Base-by-base conservation (phyloP, 2,888 invertebrate genomes). In the Unio delphinus region DNA sequence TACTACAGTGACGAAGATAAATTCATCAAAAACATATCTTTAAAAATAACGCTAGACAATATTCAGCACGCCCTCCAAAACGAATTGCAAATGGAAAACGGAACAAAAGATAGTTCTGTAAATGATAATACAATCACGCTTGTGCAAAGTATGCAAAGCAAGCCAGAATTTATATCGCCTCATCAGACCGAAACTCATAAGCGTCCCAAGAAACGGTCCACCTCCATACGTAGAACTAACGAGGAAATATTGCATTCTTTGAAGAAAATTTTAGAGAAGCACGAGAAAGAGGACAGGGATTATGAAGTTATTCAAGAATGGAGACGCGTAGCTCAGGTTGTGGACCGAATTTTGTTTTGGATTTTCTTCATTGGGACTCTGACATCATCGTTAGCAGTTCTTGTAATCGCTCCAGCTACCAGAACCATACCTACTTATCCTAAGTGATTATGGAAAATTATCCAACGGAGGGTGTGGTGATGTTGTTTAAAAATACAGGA, bases 281-380 rank as follows among this genome's bases (percentile, higher is more conserved):
- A 92, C 74, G 91, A 92, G 74, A 71, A 78, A 8, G 89, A 89
- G 58, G 89, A 89, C 63, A 74, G 71, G 26, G 88, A 91, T 70
- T 90, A 90, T 75, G 86, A 89, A 65, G 84, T 91, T 58, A 89
- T 91, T 54, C 90, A 91, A 73, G 92, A 92, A 79, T 92, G 92
- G 92, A 83, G 92, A 55, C 89, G 90, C 61, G 89, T 92, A 30
- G 92, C 92, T 6, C 90, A 91, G 75, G 89, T 90, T 61, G 90
- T 92, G 34, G 92, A 92, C 82, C 84, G 91, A 61, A 88, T 92
- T 64, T 88, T 92, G 34, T 92, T 92, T 86, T 92, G 92, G 90
- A 87, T 92, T 58, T 92, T 92, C 82, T 88, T 92, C 26, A 70
- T 90, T 23, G 90, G 91, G 30, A 92, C 92, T 1, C 80, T 90